Percentiles rank a stretch among this genome's conserved stretches.
These are phyloP conservation scores for Cylindroiulus punctatus DNA, from an alignment of 2,888 invertebrate species.

Conservation along the genomic window DNA sequence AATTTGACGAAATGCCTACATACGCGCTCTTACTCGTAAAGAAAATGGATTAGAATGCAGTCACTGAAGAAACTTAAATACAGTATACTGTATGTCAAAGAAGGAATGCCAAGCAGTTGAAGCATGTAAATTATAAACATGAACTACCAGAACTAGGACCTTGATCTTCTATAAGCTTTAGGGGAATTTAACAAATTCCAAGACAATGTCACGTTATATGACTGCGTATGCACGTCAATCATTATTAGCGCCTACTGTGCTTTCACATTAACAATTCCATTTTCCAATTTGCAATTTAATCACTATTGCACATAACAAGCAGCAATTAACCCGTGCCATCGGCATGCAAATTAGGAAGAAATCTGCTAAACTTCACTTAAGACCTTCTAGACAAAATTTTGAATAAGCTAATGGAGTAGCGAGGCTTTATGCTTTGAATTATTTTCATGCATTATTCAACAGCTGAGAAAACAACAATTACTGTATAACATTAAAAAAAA, in stretches of 20 bases:
- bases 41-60: neutral
- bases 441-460: neutral
- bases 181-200: no score
- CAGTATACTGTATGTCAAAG: no score
- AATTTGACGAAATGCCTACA: neutral
- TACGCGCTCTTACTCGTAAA: neutral
- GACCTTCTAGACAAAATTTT: neutral
- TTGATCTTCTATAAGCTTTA: neutral
- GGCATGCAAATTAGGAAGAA: neutral
- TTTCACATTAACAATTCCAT: neutral
- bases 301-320: constrained; percentile 1
- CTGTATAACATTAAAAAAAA: neutral
- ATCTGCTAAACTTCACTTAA: neutral
- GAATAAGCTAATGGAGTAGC: neutral
- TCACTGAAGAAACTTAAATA: neutral
- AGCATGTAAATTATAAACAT: neutral
- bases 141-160: neutral
- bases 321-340: neutral
- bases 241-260: neutral
- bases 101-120: neutral
- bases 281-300: constrained; percentile 29
- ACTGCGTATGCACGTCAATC: no score
- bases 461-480: neutral
- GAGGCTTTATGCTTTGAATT: neutral
- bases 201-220: no score